Conservation (phyloP, 1,140 invertebrate genomes). For the Danaus plexippus region DNA sequence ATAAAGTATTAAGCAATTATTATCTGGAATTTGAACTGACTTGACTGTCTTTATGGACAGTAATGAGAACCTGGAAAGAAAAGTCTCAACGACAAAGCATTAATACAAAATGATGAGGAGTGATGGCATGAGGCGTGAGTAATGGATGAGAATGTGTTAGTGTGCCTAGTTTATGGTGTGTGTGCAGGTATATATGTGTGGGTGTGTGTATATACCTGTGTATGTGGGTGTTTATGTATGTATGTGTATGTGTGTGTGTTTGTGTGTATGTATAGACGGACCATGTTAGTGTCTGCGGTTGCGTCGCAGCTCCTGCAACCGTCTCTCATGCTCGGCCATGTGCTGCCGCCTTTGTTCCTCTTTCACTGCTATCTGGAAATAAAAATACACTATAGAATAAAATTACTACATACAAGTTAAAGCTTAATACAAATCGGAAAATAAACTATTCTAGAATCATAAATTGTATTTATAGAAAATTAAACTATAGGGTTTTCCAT, state of each 20-base stretch:
- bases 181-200: conserved; percentile 14
- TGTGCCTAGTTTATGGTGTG: conserved; percentile 7
- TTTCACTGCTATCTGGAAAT: conserved; percentile 84
- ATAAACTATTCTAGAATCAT: too few relatives aligned
- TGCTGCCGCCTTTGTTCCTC: conserved; percentile 88
- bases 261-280: conserved; percentile 45
- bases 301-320: conserved; percentile 79
- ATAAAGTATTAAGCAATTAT: conserved; percentile 24
- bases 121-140: conserved; percentile 14
- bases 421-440: too few relatives aligned
- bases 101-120: conserved; percentile 27
- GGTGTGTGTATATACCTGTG: conserved; percentile 17
- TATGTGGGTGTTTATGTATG: conserved; percentile 8
- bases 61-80: conserved; percentile 42
- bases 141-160: conserved; percentile 13
- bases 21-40: conserved; percentile 8
- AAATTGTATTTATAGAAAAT: too few relatives aligned
- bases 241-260: conserved; percentile 14
- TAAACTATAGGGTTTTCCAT: too few relatives aligned
- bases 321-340: conserved; percentile 86
- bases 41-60: conserved; percentile 7
- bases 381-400: not conserved
- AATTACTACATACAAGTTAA: too few relatives aligned
- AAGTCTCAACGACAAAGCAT: conserved; percentile 35
- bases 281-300: conserved; percentile 66